phyloP scores from a whole-genome alignment of 1,140 invertebrate genomes.

The Glossosoma conforme region DNA sequence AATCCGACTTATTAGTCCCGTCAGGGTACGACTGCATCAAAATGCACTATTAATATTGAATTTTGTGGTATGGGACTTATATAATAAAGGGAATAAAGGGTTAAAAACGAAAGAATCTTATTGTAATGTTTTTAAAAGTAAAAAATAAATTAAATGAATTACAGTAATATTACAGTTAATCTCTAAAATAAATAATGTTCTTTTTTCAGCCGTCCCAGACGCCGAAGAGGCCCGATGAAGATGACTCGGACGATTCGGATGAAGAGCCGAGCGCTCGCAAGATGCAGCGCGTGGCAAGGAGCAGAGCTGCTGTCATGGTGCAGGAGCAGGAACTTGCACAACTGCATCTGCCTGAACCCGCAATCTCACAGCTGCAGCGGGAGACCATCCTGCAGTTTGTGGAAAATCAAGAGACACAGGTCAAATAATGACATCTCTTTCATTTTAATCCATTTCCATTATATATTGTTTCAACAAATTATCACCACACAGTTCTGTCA shows the following conservation, averaged over 20 bases:
- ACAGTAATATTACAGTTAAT: conserved; percentile 21
- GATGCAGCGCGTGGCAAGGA: conserved; percentile 50
- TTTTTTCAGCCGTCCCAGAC: conserved; percentile 66
- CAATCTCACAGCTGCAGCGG: conserved; percentile 67
- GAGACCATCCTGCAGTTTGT: conserved; percentile 78
- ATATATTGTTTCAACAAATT: too few species aligned
- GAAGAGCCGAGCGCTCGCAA: conserved; percentile 52
- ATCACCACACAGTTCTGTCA: too few species aligned
- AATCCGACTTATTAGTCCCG: too few species aligned
- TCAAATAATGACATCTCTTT: conserved; percentile 32
- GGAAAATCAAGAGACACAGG: conserved; percentile 73
- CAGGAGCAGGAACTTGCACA: conserved; percentile 47
- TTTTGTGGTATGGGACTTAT: neutral
- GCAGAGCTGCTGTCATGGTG: conserved; percentile 49
- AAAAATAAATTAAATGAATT: conserved; percentile 3
- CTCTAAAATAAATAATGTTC: conserved; percentile 24
- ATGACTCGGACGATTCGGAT: conserved; percentile 58
- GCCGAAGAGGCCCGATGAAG: conserved; percentile 69
- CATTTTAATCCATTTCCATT: neutral
- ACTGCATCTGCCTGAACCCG: conserved; percentile 55
- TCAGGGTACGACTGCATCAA: too few species aligned
- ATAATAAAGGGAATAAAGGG: too few species aligned
- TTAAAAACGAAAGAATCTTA: neutral
- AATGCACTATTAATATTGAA: neutral
- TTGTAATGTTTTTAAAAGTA: neutral